Conservation (phyloP, 2,888 invertebrate species). For the Eupsilia transversa region DNA sequence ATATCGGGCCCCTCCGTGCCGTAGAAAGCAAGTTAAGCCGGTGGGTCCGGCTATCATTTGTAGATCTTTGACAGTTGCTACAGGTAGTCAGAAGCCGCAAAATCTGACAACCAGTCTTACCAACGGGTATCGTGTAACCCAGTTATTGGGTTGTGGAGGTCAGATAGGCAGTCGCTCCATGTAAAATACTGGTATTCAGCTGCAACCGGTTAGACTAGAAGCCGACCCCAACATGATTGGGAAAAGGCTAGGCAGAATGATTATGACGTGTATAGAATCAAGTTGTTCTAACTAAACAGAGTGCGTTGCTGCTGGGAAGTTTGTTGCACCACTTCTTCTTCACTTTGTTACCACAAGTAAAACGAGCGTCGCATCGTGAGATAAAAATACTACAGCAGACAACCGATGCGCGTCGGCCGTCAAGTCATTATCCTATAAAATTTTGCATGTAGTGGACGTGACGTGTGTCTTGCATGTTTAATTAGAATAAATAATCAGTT, state of each 20-base stretch:
- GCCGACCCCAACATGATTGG: no score
- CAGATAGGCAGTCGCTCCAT: neutral
- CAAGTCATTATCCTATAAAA: slow-evolving; percentile 12
- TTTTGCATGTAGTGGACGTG: neutral
- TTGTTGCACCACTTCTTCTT: no score
- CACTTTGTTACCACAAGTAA: no score
- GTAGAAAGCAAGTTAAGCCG: neutral
- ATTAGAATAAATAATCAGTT: neutral
- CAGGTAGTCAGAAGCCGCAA: neutral
- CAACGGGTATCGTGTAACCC: neutral
- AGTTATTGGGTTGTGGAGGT: neutral
- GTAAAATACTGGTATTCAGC: neutral
- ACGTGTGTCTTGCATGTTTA: slow-evolving; percentile 5
- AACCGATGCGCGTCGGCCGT: slow-evolving; percentile 16
- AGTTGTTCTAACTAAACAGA: no score
- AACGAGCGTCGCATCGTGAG: no score
- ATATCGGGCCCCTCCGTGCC: neutral
- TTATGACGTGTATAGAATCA: no score
- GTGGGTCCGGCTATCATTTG: neutral
- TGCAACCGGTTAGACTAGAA: neutral
- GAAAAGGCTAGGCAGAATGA: neutral
- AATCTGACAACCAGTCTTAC: neutral
- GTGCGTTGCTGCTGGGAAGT: no score
- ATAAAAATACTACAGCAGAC: no score
- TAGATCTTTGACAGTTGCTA: neutral